phyloP scores from a whole-genome alignment of 2,797 vertebrate genomes.

The Platalea minor region DNA sequence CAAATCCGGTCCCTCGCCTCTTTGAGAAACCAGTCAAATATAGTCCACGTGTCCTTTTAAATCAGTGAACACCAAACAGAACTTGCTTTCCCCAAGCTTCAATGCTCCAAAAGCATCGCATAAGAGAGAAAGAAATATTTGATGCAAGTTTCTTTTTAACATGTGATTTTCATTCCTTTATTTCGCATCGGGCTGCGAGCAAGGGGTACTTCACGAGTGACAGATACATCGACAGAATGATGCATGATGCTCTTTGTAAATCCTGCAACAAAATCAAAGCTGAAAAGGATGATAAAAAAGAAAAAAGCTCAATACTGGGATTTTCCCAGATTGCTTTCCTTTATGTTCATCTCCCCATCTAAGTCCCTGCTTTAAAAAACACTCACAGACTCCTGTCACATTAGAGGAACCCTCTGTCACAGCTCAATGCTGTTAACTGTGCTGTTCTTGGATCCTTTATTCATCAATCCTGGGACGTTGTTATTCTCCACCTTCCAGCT shows the following conservation, averaged over 20 bases:
- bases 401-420: background rate
- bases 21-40: background rate
- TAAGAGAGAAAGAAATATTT: background rate
- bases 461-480: background rate
- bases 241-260: background rate
- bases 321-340: background rate
- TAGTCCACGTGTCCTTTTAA: background rate
- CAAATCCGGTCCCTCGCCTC: background rate
- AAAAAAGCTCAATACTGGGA: background rate
- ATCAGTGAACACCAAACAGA: background rate
- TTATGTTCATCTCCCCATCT: background rate
- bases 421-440: background rate
- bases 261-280: background rate
- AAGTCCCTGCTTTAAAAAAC: background rate
- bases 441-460: background rate
- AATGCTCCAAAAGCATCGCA: accelerated
- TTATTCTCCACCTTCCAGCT: background rate
- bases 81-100: background rate
- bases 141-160: background rate
- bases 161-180: background rate
- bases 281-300: background rate
- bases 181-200: background rate
- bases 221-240: background rate
- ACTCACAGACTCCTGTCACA: background rate
- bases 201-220: background rate